A percentile compares a stretch with the other conserved stretches of the same genome.
phyloP scores from a whole-genome alignment of 2,113 vertebrate species.

The Semnornis frantzii region DNA sequence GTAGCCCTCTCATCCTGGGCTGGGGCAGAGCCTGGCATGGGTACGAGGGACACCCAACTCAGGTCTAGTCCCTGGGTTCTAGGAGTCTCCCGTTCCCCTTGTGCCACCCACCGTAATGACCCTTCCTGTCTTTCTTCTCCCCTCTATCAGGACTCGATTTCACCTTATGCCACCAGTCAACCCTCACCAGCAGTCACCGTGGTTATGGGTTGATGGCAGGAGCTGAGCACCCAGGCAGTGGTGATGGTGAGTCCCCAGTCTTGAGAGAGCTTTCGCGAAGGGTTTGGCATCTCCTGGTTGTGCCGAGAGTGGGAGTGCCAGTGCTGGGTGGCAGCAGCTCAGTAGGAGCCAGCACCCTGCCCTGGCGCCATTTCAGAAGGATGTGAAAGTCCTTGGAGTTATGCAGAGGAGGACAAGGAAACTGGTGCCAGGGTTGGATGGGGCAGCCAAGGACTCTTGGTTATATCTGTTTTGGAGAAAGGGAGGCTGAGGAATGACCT shows the following conservation, averaged over 20 bases:
- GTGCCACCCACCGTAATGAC: background rate
- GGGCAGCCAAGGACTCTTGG: too few relatives aligned
- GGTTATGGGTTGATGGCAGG: slow-evolving; percentile 77
- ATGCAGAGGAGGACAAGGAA: too few relatives aligned
- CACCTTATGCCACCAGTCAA: slow-evolving; percentile 87
- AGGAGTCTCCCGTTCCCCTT: background rate
- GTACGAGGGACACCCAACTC: rapidly evolving
- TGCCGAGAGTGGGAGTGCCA: background rate
- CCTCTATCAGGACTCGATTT: slow-evolving; percentile 80
- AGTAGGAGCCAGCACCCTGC: too few relatives aligned
- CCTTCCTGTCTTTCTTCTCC: background rate
- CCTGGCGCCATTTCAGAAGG: background rate
- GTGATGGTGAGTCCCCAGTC: slow-evolving; percentile 79
- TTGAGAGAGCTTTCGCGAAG: background rate
- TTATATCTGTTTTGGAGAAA: too few relatives aligned
- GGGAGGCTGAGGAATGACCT: too few relatives aligned
- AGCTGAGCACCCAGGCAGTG: slow-evolving; percentile 78
- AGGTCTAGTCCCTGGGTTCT: background rate
- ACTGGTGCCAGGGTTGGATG: too few relatives aligned
- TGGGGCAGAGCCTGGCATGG: background rate
- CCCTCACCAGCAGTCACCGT: slow-evolving; percentile 81
- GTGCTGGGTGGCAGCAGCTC: background rate
- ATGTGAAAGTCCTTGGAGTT: too few relatives aligned
- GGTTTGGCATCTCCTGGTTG: background rate
- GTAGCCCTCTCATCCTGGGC: background rate